phyloP scores from a whole-genome alignment of 1,140 invertebrate species.

The Schlechtendalia chinensis region DNA sequence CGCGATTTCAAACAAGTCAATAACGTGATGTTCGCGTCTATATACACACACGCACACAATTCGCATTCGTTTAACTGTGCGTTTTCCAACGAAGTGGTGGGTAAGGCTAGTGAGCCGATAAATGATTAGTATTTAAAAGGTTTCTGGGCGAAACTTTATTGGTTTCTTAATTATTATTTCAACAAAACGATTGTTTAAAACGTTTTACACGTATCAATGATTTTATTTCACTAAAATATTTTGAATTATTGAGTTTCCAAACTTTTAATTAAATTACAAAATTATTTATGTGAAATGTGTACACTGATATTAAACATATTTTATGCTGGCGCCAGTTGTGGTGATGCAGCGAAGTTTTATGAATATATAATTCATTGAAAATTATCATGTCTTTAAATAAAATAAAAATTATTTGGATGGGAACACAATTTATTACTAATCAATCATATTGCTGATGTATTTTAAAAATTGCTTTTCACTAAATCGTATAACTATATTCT shows the following conservation, averaged over 20 bases:
- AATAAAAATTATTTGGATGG: too few species aligned
- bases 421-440: too few species aligned
- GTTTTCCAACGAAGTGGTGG: not conserved
- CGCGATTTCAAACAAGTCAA: not conserved
- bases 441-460: too few species aligned
- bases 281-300: too few species aligned
- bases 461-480: too few species aligned
- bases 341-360: not conserved
- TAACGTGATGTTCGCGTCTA: not conserved
- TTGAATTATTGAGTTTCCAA: not conserved
- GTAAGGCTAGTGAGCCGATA: too few species aligned
- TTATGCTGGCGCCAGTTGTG: not conserved
- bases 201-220: not conserved
- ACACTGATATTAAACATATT: too few species aligned
- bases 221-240: not conserved
- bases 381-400: not conserved
- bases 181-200: not conserved
- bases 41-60: not conserved
- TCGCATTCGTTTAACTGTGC: not conserved
- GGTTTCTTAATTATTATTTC: slow-evolving; percentile 1
- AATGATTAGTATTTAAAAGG: slow-evolving; percentile 18
- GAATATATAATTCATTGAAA: too few species aligned
- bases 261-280: too few species aligned
- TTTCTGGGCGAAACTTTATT: not conserved
- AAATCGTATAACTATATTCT: too few species aligned